phyloP scores from a whole-genome alignment of 2,797 vertebrate species.

The Mus spretus region DNA sequence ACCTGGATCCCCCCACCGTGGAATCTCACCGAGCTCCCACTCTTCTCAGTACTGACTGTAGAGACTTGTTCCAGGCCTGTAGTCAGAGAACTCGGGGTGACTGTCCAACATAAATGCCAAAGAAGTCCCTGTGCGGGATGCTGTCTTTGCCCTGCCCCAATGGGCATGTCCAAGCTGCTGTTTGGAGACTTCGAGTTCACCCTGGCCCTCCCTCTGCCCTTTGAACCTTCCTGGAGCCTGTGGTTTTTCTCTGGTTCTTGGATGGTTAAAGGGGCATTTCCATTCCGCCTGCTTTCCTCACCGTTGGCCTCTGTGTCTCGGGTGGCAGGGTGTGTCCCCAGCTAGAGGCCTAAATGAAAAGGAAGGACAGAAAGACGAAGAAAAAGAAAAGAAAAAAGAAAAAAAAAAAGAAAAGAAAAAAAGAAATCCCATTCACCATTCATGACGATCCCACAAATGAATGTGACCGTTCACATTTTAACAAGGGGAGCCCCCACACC shows the following conservation, averaged over 20 bases:
- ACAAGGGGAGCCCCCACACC: not conserved
- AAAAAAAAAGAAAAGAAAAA: not conserved
- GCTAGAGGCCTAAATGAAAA: not conserved
- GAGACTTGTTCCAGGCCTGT: not conserved
- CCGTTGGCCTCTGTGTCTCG: not conserved
- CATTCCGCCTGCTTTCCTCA: not conserved
- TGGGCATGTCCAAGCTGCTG: not conserved
- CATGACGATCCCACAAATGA: not conserved
- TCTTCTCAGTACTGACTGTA: not conserved
- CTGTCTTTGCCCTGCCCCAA: not conserved
- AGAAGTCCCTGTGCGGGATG: not conserved
- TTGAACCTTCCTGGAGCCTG: not conserved
- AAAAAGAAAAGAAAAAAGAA: not conserved
- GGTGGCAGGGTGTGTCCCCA: not conserved
- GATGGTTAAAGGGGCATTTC: not conserved
- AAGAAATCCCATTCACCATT: not conserved
- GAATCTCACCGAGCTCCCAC: not conserved
- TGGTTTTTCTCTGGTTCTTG: not conserved
- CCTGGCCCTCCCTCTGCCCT: not conserved
- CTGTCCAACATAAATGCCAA: not conserved
- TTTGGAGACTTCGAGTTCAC: not conserved
- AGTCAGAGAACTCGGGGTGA: not conserved
- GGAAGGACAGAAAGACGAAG: too few relatives aligned
- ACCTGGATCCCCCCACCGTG: not conserved
- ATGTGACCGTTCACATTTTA: conserved; percentile 7